These are phyloP conservation scores for Neosalanx taihuensis DNA, from an alignment of 2,797 vertebrate genomes.

Conservation along the genomic window DNA sequence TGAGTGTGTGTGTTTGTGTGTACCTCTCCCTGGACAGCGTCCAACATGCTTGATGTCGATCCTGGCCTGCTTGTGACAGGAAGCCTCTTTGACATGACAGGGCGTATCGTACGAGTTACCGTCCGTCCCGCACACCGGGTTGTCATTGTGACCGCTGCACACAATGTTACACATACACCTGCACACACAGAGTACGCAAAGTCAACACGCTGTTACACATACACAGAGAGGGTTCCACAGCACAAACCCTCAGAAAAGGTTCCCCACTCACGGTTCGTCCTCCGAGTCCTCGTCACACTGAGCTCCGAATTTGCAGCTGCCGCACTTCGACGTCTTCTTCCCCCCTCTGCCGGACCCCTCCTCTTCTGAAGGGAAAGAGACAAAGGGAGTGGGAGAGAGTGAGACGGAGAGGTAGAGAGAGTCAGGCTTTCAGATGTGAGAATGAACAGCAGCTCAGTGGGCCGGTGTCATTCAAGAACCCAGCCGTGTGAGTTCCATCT, in stretches of 20 bases:
- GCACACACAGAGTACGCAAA: constrained; percentile 8
- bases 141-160: constrained; percentile 96
- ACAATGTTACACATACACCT: constrained; percentile 99
- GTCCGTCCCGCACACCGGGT: constrained; percentile 92
- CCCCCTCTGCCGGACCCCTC: constrained; percentile 86
- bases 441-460: no score
- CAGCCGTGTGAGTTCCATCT: no score
- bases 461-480: no score
- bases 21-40: constrained; percentile 85
- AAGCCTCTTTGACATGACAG: constrained; percentile 93
- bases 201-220: neutral
- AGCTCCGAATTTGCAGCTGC: constrained; percentile 96
- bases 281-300: constrained; percentile 98
- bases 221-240: neutral
- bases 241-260: neutral
- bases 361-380: constrained; percentile 74
- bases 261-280: constrained; percentile 84
- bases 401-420: neutral
- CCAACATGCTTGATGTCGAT: constrained; percentile 95
- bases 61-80: constrained; percentile 94
- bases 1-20: constrained; percentile 5
- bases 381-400: no score
- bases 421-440: neutral
- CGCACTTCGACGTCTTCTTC: constrained; percentile 90
- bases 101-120: constrained; percentile 94